phyloP scores from a whole-genome alignment of 2,113 vertebrate genomes.

The Lepisosteus osseus region DNA sequence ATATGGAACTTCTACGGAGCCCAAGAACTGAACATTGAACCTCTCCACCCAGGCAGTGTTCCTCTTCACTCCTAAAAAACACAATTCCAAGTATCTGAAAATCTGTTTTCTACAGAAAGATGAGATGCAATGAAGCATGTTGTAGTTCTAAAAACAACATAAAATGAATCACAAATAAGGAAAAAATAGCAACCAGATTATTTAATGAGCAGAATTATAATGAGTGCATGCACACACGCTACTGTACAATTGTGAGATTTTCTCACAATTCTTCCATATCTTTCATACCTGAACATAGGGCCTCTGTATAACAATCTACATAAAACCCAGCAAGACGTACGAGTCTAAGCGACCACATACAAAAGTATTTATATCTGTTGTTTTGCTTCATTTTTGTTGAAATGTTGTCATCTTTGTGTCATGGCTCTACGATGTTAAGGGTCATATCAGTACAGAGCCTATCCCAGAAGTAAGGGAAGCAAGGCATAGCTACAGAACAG shows the following conservation, averaged over 20 bases:
- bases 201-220: neutral
- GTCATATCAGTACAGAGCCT: no score
- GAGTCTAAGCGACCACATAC: no score
- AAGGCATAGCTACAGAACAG: no score
- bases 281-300: no score
- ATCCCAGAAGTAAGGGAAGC: no score
- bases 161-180: neutral
- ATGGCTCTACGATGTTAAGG: no score
- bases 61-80: constrained; percentile 73
- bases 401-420: no score
- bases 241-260: neutral
- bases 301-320: no score
- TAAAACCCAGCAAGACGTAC: no score
- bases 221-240: neutral
- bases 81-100: neutral
- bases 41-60: constrained; percentile 88
- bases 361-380: no score
- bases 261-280: no score
- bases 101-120: neutral
- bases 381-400: no score
- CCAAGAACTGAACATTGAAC: constrained; percentile 90
- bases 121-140: neutral
- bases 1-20: constrained; percentile 92
- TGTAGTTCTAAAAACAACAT: neutral
- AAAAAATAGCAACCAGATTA: neutral